A percentile compares a stretch with the other conserved stretches of the same genome.
Conservation (phyloP, 2,888 invertebrate species). For the Mongoloraphidia duomilia region DNA sequence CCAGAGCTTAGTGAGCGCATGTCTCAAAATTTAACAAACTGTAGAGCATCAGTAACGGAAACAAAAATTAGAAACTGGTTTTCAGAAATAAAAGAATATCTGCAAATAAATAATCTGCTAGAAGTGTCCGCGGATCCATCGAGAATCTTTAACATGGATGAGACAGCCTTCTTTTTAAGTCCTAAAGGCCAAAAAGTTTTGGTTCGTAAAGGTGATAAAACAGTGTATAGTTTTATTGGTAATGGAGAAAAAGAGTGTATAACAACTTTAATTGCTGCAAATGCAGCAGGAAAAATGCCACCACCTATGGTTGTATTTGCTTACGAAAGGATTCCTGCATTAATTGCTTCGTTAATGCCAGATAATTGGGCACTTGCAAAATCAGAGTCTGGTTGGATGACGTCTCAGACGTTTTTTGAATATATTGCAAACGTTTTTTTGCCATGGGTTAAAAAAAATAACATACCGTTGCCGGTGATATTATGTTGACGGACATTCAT, state of each 20-base stretch:
- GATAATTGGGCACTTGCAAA: constrained; percentile 24
- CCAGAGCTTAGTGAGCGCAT: constrained; percentile 17
- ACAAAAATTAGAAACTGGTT: constrained; percentile 20
- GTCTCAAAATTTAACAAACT: constrained; percentile 18
- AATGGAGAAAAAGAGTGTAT: constrained; percentile 21
- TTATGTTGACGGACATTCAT: constrained; percentile 27
- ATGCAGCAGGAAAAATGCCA: constrained; percentile 15
- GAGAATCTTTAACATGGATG: constrained; percentile 24
- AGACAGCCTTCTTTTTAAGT: constrained; percentile 23
- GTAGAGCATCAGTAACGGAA: constrained; percentile 19
- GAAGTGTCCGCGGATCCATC: constrained; percentile 17
- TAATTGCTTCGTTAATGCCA: constrained; percentile 18
- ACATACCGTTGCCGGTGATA: constrained; percentile 23
- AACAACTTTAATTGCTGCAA: constrained; percentile 17
- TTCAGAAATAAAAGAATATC: constrained; percentile 17
- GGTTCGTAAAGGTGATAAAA: constrained; percentile 20
- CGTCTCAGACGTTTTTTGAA: constrained; percentile 24
- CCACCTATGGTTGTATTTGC: constrained; percentile 18
- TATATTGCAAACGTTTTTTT: constrained; percentile 25
- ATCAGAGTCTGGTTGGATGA: constrained; percentile 30
- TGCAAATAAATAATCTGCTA: constrained; percentile 14
- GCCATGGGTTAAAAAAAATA: constrained; percentile 22
- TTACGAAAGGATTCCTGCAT: constrained; percentile 20
- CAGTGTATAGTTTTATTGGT: constrained; percentile 15
- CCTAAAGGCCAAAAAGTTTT: constrained; percentile 23